phyloP scores from a whole-genome alignment of 2,113 vertebrate species.

The Ciconia boyciana region DNA sequence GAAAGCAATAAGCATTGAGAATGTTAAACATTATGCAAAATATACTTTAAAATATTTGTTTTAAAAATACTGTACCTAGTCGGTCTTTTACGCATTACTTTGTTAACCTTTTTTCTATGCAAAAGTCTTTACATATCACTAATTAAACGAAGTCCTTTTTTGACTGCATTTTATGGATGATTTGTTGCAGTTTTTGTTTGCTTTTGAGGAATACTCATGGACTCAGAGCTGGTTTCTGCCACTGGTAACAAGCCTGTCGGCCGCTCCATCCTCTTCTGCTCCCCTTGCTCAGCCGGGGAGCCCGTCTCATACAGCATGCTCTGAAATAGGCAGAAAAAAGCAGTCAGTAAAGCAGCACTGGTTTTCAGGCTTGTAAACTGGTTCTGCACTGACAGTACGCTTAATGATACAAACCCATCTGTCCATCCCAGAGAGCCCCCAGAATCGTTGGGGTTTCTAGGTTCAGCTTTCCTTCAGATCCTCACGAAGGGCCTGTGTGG shows the following conservation, averaged over 20 bases:
- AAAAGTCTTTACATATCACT: constrained; percentile 83
- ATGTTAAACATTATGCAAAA: constrained; percentile 84
- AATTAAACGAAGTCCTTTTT: constrained; percentile 83
- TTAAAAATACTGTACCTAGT: constrained; percentile 83
- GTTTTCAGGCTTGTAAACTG: neutral
- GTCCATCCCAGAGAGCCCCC: neutral
- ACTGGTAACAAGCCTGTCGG: neutral
- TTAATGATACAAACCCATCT: neutral
- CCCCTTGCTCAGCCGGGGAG: neutral
- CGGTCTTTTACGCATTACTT: constrained; percentile 75
- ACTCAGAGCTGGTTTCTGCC: neutral
- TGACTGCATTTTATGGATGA: constrained; percentile 66
- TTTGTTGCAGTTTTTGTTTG: constrained; percentile 37
- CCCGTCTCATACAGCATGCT: accelerated
- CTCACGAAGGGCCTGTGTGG: neutral
- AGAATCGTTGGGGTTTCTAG: neutral
- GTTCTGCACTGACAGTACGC: neutral
- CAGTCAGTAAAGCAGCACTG: neutral
- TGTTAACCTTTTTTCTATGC: constrained; percentile 90
- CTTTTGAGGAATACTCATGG: neutral
- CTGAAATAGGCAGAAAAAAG: neutral
- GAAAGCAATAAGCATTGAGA: constrained; percentile 82
- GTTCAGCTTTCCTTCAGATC: neutral
- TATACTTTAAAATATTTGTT: constrained; percentile 82
- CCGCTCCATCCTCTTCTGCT: neutral